phyloP scores from a whole-genome alignment of 2,113 vertebrate genomes.

The Archilochus colubris region DNA sequence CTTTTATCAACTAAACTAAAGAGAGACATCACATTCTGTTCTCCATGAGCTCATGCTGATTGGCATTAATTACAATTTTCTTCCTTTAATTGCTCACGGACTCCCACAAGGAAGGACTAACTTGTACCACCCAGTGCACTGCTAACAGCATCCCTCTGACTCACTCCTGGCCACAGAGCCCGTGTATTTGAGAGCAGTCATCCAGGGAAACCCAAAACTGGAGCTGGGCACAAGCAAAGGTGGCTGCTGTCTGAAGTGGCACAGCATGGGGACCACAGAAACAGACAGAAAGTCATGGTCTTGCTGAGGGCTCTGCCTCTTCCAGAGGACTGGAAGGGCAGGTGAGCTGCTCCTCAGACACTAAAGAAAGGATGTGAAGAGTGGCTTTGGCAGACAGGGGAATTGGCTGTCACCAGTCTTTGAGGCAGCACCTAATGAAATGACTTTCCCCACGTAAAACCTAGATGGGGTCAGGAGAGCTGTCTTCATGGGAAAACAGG shows the following conservation, averaged over 20 bases:
- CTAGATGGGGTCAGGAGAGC: neutral
- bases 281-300: neutral
- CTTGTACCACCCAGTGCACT: neutral
- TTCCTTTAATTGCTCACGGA: conserved; percentile 26
- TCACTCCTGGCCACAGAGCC: neutral
- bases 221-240: neutral
- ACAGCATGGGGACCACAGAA: neutral
- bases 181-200: neutral
- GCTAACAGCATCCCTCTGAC: neutral
- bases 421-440: neutral
- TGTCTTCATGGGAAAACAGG: neutral
- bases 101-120: neutral
- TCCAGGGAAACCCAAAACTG: neutral
- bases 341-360: neutral
- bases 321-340: neutral
- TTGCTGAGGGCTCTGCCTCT: neutral
- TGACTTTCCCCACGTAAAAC: neutral
- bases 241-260: neutral
- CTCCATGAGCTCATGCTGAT: conserved; percentile 48
- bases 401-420: neutral
- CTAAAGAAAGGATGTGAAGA: neutral
- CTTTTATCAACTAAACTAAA: conserved; percentile 44
- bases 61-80: conserved; percentile 46
- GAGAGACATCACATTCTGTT: conserved; percentile 40
- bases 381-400: neutral